These are phyloP conservation scores for Apaloderma vittatum DNA, from an alignment of 2,113 vertebrate genomes.

Conservation along the genomic window DNA sequence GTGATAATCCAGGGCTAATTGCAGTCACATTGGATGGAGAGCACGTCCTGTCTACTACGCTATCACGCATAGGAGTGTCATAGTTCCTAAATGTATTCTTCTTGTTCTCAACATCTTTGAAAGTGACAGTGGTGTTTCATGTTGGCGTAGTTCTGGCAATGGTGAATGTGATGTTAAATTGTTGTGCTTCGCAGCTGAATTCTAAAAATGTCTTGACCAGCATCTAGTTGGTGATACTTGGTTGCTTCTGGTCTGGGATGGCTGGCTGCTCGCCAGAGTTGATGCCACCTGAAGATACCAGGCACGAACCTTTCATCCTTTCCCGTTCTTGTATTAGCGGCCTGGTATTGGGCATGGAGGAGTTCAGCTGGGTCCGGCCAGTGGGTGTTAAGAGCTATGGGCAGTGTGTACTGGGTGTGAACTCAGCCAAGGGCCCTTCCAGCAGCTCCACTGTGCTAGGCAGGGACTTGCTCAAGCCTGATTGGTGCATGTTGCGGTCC, in stretches of 20 bases:
- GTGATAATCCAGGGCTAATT: not conserved
- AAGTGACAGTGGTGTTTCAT: not conserved
- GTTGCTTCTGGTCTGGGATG: not conserved
- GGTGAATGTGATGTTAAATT: not conserved
- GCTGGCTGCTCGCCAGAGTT: not conserved
- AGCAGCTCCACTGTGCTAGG: not conserved
- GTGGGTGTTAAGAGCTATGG: not conserved
- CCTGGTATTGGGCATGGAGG: not conserved
- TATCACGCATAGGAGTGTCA: not conserved
- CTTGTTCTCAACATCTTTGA: not conserved
- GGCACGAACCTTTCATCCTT: not conserved
- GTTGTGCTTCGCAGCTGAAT: not conserved
- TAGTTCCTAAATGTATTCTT: not conserved
- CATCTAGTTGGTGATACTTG: not conserved
- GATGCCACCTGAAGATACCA: not conserved
- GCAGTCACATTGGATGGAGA: not conserved
- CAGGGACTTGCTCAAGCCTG: not conserved
- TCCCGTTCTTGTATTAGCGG: not conserved
- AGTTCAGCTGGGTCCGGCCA: not conserved
- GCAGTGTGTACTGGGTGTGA: not conserved
- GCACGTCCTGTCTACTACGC: rapidly evolving
- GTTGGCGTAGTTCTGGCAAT: not conserved
- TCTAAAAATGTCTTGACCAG: not conserved
- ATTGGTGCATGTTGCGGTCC: not conserved
- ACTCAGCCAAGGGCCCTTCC: not conserved